phyloP scores from a whole-genome alignment of 2,888 invertebrate genomes.

The Euclidia mi region DNA sequence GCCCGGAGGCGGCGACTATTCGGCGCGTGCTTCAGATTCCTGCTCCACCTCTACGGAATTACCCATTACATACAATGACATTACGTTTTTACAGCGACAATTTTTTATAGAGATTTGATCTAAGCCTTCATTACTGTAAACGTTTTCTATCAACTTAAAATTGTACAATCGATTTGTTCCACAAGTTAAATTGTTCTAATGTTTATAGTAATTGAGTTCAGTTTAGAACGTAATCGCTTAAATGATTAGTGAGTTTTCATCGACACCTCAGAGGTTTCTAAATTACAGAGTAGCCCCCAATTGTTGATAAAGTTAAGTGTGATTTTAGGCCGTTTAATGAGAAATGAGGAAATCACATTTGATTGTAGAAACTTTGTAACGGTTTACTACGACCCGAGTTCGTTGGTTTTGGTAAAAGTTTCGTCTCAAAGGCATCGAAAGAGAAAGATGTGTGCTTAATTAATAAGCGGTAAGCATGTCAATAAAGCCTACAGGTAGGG shows the following conservation, averaged over 20 bases:
- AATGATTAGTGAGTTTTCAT: conserved; percentile 50
- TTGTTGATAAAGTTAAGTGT: conserved; percentile 38
- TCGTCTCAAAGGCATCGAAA: conserved; percentile 1
- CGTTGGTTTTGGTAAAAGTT: conserved; percentile 5
- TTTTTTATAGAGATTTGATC: conserved; percentile 71
- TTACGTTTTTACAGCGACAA: conserved; percentile 79
- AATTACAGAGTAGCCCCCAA: conserved; percentile 39
- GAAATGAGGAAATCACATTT: conserved; percentile 29
- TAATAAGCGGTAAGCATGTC: conserved; percentile 31
- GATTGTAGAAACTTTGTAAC: neutral
- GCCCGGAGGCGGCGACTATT: conserved; percentile 70
- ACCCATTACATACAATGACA: conserved; percentile 87
- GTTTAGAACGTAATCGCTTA: conserved; percentile 44
- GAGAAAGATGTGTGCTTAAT: conserved; percentile 30
- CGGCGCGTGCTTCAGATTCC: conserved; percentile 88
- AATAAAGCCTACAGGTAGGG: conserved; percentile 30
- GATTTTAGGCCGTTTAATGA: conserved; percentile 23
- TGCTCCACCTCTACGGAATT: conserved; percentile 74
- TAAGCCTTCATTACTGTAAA: conserved; percentile 84
- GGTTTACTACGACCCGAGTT: neutral
- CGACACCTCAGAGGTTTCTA: conserved; percentile 50
- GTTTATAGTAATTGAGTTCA: conserved; percentile 63
- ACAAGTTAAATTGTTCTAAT: conserved; percentile 65
- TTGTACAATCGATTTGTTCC: conserved; percentile 79
- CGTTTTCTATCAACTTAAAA: conserved; percentile 79